Evolutionary conservation across 1,140 invertebrate species (phyloP).

Genomic region (Drosophila pachea): DNA sequence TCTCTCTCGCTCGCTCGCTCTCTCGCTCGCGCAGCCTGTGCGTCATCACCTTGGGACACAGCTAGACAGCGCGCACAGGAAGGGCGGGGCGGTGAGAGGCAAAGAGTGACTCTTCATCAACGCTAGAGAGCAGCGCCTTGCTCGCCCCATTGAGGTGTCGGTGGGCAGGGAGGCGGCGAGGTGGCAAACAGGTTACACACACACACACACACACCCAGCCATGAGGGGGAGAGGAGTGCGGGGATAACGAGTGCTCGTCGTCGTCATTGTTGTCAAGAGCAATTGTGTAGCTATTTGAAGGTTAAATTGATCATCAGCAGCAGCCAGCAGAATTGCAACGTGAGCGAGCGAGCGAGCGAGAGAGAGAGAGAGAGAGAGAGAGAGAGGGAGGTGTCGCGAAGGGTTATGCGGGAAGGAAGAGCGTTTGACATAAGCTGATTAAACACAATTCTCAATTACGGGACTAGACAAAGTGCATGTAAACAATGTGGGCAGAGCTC

Average conservation of each 20-base stretch:
- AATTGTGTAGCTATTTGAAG: conserved; percentile 60
- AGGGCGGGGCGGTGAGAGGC: neutral
- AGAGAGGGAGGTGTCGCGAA: neutral
- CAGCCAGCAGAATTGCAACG: conserved; percentile 41
- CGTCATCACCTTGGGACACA: conserved; percentile 44
- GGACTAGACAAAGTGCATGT: conserved; percentile 16
- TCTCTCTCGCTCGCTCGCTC: neutral
- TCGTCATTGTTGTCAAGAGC: conserved; percentile 37
- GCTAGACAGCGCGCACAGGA: conserved; percentile 19
- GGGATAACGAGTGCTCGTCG: conserved; percentile 3
- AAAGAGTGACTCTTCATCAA: conserved; percentile 29
- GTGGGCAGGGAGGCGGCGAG: neutral
- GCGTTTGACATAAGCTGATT: conserved; percentile 31
- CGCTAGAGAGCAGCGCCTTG: conserved; percentile 36
- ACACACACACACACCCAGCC: neutral
- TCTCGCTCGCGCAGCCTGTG: conserved; percentile 14
- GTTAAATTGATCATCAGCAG: conserved; percentile 68
- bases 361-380: neutral
- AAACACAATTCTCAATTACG: conserved; percentile 30
- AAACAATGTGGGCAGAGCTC: conserved; percentile 2
- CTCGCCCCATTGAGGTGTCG: conserved; percentile 19
- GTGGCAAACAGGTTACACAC: conserved; percentile 27
- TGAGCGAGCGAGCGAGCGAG: neutral
- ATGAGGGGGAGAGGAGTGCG: neutral
- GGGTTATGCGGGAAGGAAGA: neutral